Conservation (phyloP, 35 echinoderm and acorn worm species). For the Eucidaris tribuloides region DNA sequence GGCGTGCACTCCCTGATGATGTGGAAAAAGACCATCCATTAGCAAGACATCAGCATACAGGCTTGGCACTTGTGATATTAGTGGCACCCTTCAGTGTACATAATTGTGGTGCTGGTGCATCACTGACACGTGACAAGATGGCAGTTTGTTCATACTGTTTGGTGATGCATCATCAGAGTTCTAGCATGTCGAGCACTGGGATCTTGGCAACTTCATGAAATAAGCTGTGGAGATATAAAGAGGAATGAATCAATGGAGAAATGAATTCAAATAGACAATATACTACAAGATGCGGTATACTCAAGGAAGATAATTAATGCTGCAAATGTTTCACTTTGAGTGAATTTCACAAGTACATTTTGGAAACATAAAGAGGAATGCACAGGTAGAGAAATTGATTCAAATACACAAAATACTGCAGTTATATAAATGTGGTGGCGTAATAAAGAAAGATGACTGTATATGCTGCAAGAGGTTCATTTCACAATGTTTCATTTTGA, state of each 20-base stretch:
- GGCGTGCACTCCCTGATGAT: too few species aligned
- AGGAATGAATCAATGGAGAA: background rate
- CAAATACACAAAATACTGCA: background rate
- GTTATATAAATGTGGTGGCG: too few species aligned
- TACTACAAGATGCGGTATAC: background rate
- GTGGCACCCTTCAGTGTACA: too few species aligned
- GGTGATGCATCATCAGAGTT: slow-evolving; percentile 13
- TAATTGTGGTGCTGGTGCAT: too few species aligned
- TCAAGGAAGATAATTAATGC: background rate
- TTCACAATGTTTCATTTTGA: too few species aligned
- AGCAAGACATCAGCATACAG: too few species aligned
- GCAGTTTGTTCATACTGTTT: too few species aligned
- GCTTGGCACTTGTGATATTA: too few species aligned
- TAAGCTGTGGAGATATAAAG: slow-evolving; percentile 43
- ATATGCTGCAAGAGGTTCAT: too few species aligned
- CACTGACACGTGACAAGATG: too few species aligned
- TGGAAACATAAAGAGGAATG: background rate
- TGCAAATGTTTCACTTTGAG: background rate
- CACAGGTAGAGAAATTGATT: background rate
- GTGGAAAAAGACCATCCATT: too few species aligned
- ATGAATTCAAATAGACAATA: background rate
- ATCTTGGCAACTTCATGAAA: slow-evolving; percentile 96
- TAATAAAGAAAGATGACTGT: too few species aligned
- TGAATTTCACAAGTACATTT: background rate
- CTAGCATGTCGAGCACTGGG: slow-evolving; percentile 41